Evolutionary conservation across 53 echinoderm and acorn worm species (phyloP).

Genomic region (Zoroaster sp.): DNA sequence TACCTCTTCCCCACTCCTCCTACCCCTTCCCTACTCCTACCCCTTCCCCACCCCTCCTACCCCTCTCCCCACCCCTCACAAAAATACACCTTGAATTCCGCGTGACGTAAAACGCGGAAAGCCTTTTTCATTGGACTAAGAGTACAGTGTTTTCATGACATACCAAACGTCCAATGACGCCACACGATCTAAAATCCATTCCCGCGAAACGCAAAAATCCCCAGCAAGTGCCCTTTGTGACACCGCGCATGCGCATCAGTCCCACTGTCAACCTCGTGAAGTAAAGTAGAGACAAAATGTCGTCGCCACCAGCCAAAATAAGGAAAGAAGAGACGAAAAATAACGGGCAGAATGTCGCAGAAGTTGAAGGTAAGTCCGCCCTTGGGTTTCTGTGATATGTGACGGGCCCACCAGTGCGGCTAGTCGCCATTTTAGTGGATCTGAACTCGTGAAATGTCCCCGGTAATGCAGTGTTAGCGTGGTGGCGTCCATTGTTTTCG

Average conservation of each 20-base stretch:
- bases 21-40: background rate
- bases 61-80: background rate
- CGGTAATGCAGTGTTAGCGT: conserved; percentile 17
- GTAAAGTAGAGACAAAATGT: conserved; percentile 75
- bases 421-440: background rate
- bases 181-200: background rate
- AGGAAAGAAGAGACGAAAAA: conserved; percentile 98
- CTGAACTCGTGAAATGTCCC: conserved; percentile 12
- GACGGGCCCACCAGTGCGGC: background rate
- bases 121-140: background rate
- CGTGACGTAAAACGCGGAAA: background rate
- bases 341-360: conserved; percentile 96
- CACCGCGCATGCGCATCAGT: conserved; percentile 54
- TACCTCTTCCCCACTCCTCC: background rate
- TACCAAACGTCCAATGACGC: background rate
- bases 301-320: conserved; percentile 92
- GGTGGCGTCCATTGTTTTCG: conserved; percentile 51
- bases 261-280: conserved; percentile 79
- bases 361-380: conserved; percentile 79
- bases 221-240: conserved; percentile 52
- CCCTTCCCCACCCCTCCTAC: background rate
- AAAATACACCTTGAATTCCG: background rate
- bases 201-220: conserved; percentile 55
- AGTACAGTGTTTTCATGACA: background rate
- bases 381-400: conserved; percentile 1